Evolutionary conservation across 2,797 vertebrate genomes (phyloP).

Genomic region (Acanthiza pusilla): DNA sequence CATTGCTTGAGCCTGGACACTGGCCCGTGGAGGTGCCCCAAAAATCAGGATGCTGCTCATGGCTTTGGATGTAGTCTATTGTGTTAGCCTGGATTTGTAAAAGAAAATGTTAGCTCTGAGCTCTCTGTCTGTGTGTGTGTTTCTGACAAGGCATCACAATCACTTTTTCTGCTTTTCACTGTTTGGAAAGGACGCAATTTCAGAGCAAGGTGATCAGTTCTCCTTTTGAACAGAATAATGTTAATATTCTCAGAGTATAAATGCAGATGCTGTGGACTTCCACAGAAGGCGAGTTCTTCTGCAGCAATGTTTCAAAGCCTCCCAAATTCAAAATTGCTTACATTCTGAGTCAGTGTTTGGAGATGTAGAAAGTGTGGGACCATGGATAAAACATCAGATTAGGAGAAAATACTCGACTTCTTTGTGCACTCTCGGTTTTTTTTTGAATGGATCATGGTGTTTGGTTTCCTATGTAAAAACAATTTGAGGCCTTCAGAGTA

Average conservation of each 20-base stretch:
- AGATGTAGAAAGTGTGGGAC: not conserved
- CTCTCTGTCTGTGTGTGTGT: not conserved
- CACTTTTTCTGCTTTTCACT: not conserved
- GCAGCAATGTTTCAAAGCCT: not conserved
- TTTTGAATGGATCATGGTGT: not conserved
- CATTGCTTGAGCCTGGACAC: not conserved
- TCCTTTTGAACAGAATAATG: not conserved
- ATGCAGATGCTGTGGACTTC: not conserved
- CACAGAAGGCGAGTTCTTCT: not conserved
- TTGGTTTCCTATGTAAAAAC: not conserved
- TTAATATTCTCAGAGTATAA: not conserved
- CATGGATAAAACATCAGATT: not conserved
- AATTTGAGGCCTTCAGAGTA: not conserved
- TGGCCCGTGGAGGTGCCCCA: not conserved
- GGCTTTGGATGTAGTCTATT: not conserved
- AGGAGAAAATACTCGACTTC: not conserved
- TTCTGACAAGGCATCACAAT: not conserved
- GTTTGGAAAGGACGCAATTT: not conserved
- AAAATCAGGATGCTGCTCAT: not conserved
- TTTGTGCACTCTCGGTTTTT: not conserved
- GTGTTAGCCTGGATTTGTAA: not conserved
- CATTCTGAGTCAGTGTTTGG: not conserved
- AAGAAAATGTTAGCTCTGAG: not conserved
- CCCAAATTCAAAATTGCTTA: not conserved
- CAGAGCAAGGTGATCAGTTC: not conserved